A percentile compares a stretch with the other conserved stretches of the same genome.
These are phyloP conservation scores for Trichogramma pretiosum DNA, from an alignment of 1,140 invertebrate genomes.

Conservation along the genomic window DNA sequence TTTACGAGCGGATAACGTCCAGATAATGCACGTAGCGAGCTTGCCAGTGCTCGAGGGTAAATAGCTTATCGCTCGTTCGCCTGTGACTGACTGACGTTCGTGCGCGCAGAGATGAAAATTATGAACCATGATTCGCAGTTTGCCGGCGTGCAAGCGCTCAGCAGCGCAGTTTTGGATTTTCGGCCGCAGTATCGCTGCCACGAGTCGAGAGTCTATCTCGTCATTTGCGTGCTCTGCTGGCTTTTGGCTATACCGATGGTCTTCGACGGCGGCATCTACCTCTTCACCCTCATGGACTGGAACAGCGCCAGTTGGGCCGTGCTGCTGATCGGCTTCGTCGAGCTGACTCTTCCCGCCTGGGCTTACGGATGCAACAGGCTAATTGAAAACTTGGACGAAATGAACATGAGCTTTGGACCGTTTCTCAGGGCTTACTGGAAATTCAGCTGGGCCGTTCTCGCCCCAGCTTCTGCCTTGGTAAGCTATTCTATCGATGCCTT, in stretches of 20 bases:
- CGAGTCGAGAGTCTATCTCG: slow-evolving; percentile 52
- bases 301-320: slow-evolving; percentile 79
- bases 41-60: no score
- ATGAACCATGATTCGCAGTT: slow-evolving; percentile 44
- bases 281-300: slow-evolving; percentile 70
- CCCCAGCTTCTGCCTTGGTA: slow-evolving; percentile 49
- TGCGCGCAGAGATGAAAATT: background rate
- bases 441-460: slow-evolving; percentile 47
- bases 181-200: slow-evolving; percentile 56
- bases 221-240: slow-evolving; percentile 55
- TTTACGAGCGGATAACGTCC: no score
- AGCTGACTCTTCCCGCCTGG: slow-evolving; percentile 61
- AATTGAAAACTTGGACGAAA: slow-evolving; percentile 47
- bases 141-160: slow-evolving; percentile 71
- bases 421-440: slow-evolving; percentile 49
- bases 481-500: no score
- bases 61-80: no score
- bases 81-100: background rate
- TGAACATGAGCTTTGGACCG: slow-evolving; percentile 50
- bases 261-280: slow-evolving; percentile 62
- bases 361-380: slow-evolving; percentile 59
- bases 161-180: slow-evolving; percentile 64
- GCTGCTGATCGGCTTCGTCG: slow-evolving; percentile 63
- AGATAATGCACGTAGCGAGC: no score
- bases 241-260: slow-evolving; percentile 61